Evolutionary conservation across 2,888 invertebrate species (phyloP).

Genomic region (Amphipoea oculea): DNA sequence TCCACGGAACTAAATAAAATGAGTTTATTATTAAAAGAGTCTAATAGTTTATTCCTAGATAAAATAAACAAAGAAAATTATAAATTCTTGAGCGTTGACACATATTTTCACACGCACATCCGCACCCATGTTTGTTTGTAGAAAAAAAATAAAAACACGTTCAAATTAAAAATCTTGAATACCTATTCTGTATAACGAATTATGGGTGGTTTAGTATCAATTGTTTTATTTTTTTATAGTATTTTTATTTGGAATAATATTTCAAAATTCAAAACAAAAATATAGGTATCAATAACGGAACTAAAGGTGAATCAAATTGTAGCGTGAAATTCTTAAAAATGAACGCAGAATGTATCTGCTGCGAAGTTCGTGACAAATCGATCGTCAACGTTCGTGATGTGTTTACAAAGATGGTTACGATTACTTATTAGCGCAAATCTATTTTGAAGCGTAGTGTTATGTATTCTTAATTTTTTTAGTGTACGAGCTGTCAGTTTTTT

Average conservation of each 20-base stretch:
- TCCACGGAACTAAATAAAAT: slow-evolving; percentile 67
- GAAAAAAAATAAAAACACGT: slow-evolving; percentile 59
- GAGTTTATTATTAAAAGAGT: slow-evolving; percentile 55
- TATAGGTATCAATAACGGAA: neutral
- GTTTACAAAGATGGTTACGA: slow-evolving; percentile 10
- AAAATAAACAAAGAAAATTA: slow-evolving; percentile 84
- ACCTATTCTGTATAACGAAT: no score
- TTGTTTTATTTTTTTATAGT: no score
- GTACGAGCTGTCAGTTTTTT: neutral
- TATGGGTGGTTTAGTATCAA: neutral
- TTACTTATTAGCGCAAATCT: neutral
- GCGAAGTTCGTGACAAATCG: neutral
- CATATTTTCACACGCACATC: slow-evolving; percentile 77
- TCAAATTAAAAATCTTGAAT: slow-evolving; percentile 1
- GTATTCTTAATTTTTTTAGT: neutral
- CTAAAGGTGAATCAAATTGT: neutral
- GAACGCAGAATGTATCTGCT: slow-evolving; percentile 16
- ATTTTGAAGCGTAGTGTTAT: neutral
- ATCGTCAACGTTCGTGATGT: neutral
- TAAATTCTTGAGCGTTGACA: slow-evolving; percentile 78
- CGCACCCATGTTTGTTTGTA: slow-evolving; percentile 76
- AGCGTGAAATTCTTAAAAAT: neutral
- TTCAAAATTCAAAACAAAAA: no score
- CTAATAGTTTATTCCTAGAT: slow-evolving; percentile 47
- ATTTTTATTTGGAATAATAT: neutral